Conservation (phyloP, 2,797 vertebrate species). For the Macroramphosus scolopax region DNA sequence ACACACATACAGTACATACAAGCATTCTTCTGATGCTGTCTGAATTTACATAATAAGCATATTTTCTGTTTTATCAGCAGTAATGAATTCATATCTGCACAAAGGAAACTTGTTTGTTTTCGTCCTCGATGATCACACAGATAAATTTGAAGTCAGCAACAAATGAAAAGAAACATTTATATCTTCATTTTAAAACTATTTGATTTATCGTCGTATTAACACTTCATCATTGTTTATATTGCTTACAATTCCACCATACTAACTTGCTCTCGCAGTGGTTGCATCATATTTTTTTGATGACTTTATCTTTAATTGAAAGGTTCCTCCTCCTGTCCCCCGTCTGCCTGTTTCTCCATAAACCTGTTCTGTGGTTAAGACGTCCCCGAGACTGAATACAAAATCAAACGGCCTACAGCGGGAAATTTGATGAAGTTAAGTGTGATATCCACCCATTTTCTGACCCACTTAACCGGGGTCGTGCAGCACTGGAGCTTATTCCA, state of each 20-base stretch:
- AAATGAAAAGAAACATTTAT: constrained; percentile 23
- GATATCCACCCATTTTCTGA: constrained; percentile 2
- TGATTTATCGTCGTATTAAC: constrained; percentile 23
- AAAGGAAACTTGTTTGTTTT: constrained; percentile 40
- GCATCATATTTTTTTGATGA: too few relatives aligned
- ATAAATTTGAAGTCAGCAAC: constrained; percentile 29
- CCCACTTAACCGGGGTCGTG: constrained; percentile 4
- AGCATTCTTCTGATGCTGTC: constrained; percentile 11
- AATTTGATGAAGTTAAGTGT: constrained; percentile 9
- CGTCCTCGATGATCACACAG: constrained; percentile 34
- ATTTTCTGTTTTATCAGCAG: constrained; percentile 35
- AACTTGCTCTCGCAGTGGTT: too few relatives aligned
- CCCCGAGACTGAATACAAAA: neutral
- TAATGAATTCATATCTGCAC: constrained; percentile 44
- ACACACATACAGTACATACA: neutral
- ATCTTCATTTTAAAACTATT: constrained; percentile 21
- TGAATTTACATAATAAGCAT: constrained; percentile 39
- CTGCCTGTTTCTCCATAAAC: too few relatives aligned
- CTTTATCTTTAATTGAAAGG: too few relatives aligned
- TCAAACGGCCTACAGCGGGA: neutral
- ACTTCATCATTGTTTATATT: constrained; percentile 12
- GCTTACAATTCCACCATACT: too few relatives aligned
- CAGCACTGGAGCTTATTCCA: constrained; percentile 3
- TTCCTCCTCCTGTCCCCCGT: too few relatives aligned
- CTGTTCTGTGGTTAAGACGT: too few relatives aligned